Conservation (phyloP, 2,888 invertebrate genomes). For the Tetragonula carbonaria region DNA sequence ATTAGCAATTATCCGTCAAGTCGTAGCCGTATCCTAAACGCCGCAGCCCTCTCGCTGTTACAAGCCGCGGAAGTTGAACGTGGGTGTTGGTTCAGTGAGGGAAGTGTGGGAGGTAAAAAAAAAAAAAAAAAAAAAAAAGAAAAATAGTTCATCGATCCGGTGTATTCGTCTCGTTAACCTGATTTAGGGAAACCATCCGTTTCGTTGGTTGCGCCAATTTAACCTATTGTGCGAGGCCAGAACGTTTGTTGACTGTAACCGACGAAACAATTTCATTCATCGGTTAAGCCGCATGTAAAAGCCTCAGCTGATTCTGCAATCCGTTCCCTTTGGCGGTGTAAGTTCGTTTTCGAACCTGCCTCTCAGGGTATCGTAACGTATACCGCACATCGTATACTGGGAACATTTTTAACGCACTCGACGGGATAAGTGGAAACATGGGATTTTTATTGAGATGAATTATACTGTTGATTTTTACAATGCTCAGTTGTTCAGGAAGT, state of each 20-base stretch:
- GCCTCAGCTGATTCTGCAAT: conserved; percentile 46
- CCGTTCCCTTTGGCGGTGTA: conserved; percentile 18
- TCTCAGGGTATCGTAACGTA: background rate
- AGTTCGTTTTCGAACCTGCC: conserved; percentile 25
- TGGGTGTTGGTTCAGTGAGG: background rate
- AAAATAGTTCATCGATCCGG: conserved; percentile 64
- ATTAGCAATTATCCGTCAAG: conserved; percentile 70
- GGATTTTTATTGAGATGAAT: background rate
- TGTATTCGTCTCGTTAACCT: conserved; percentile 69
- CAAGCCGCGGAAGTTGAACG: background rate
- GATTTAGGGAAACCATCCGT: conserved; percentile 66
- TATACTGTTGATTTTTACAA: background rate
- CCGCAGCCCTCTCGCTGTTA: conserved; percentile 26
- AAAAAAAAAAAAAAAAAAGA: conserved; percentile 32
- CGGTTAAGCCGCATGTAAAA: conserved; percentile 55
- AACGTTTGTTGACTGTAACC: conserved; percentile 58
- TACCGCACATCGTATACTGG: background rate
- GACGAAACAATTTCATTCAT: conserved; percentile 66
- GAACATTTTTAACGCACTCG: background rate
- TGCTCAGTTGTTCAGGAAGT: background rate
- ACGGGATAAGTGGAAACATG: background rate
- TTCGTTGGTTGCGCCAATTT: conserved; percentile 57
- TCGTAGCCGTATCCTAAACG: conserved; percentile 50
- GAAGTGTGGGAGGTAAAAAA: background rate
- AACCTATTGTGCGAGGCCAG: conserved; percentile 44